These are phyloP conservation scores for Anolis apletophallus DNA, from an alignment of 2,797 vertebrate species.

Conservation along the genomic window DNA sequence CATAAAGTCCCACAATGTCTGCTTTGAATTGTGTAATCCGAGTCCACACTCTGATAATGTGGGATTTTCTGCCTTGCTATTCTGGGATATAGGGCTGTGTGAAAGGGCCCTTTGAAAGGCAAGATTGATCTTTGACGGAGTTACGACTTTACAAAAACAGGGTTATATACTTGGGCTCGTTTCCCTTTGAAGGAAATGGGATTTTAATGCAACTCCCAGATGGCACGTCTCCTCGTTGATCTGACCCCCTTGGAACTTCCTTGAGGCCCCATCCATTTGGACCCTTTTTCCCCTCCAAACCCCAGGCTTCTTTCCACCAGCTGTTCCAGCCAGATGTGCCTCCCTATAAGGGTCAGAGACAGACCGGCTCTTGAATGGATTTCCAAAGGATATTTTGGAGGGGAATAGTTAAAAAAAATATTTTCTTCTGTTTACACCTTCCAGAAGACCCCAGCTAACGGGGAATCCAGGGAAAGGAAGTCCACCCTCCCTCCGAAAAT, in stretches of 20 bases:
- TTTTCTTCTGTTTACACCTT: no score
- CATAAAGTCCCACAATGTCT: no score
- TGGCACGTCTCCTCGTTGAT: background rate
- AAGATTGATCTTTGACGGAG: background rate
- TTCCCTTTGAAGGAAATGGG: background rate
- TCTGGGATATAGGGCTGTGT: no score
- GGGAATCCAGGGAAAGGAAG: no score
- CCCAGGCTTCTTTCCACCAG: background rate
- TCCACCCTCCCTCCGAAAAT: background rate
- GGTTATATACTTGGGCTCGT: background rate
- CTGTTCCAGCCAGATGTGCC: conserved; percentile 17
- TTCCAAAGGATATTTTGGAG: background rate
- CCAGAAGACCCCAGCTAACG: no score
- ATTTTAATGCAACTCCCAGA: background rate
- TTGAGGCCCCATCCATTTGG: background rate
- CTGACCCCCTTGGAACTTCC: conserved; percentile 7
- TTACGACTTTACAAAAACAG: background rate
- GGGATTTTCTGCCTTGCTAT: no score
- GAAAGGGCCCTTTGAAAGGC: background rate
- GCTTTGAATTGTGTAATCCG: no score
- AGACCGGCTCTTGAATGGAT: background rate
- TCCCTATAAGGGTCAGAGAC: background rate
- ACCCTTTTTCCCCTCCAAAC: background rate
- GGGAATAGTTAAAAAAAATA: background rate
- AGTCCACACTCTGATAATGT: no score